Base-by-base conservation (phyloP, 2,797 vertebrate species). In the Phoxinus dragarum region DNA sequence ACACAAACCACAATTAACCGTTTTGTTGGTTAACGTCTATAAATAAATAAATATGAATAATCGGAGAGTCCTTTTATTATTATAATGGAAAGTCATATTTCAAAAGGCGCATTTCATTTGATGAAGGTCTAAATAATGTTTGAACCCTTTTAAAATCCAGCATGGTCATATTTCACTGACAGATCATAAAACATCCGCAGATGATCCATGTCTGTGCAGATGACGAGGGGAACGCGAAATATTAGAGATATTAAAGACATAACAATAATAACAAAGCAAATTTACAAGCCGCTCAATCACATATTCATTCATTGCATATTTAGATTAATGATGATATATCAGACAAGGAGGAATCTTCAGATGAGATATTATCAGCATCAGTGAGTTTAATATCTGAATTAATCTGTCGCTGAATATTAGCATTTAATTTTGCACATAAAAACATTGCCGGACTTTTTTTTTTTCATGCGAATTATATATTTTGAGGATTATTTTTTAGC, bases 81-180 rank as follows among this genome's bases (percentile, higher is more conserved):
- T 36, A 27, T 16, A 56, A 77, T 42, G 36, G 3, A 19, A 4
- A 75, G 81, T 23, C 82, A 27, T 78, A 69, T 47, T 71, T 84
- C 59, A 64, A 5, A 27, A 10, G 3, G 56, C 42, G 42, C 44
- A 12, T 75, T 74, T 73, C 11, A 61, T 79, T 38, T 84, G 27
- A 78, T 84, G 75, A 78, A 84, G 49, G 64, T 84, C 52, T 47
- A 61, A 84, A 84, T 84, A 71, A 79, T 52, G 23, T 49, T 38
- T 42, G 4, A 71, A 42, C 14, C 66, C 54, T 69, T 75, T 84
- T 61, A 72, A 72, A 94, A 81, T 88, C 90, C 89, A 92, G 89
- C 90, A 90, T 86, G 89, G 64, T 87, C 91, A 92, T 95, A 94
- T 94, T 94, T 95, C 93, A 95, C 90, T 88, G 91, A 83, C 93